phyloP scores from a whole-genome alignment of 2,797 vertebrate genomes.

The Silurus lanzhouensis region DNA sequence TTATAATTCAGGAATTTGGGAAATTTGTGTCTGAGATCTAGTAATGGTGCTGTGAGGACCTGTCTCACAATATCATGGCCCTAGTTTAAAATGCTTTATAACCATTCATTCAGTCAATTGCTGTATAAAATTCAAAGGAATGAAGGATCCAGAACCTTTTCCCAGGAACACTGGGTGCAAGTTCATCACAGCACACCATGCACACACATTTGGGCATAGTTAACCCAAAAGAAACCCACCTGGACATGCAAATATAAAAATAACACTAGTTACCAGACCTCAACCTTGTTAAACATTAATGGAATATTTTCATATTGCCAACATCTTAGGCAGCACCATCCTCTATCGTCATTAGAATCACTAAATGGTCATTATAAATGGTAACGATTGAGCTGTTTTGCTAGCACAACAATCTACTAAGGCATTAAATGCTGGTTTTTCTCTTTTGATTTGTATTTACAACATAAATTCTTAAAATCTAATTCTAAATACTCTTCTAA shows the following conservation, averaged over 20 bases:
- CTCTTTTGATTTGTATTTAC: background rate
- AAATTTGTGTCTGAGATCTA: background rate
- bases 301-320: background rate
- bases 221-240: background rate
- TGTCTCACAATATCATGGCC: background rate
- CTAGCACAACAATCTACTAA: background rate
- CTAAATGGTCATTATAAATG: background rate
- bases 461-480: background rate
- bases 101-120: background rate
- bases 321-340: background rate
- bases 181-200: background rate
- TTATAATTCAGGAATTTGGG: constrained; percentile 7
- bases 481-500: background rate
- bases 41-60: background rate
- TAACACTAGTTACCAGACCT: background rate
- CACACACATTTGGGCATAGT: background rate
- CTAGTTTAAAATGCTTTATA: background rate
- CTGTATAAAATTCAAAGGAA: background rate
- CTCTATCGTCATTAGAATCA: background rate
- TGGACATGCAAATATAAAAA: background rate
- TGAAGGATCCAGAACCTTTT: background rate
- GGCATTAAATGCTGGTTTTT: background rate
- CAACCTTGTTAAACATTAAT: too few species aligned
- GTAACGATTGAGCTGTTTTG: background rate
- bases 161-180: background rate